phyloP scores from a whole-genome alignment of 2,888 invertebrate genomes.

The Stenolophus ochropezus region DNA sequence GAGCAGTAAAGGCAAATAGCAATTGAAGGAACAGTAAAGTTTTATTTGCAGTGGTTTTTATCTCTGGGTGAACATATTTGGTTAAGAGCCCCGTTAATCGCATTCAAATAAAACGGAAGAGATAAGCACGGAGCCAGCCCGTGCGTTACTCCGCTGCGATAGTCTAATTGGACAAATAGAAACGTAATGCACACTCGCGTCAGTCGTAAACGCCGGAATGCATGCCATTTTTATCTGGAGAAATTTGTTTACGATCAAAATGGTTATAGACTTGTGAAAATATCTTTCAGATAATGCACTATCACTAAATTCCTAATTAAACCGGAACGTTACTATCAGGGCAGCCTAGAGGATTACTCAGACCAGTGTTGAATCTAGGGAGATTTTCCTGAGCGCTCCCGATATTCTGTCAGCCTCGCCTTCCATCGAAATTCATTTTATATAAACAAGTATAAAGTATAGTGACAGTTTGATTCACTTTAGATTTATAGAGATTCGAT shows the following conservation, averaged over 20 bases:
- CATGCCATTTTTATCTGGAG: neutral
- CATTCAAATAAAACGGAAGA: neutral
- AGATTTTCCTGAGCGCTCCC: too few relatives aligned
- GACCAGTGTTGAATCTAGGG: too few relatives aligned
- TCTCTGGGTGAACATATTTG: conserved; percentile 5
- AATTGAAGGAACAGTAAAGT: neutral
- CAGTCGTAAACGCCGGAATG: conserved; percentile 24
- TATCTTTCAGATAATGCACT: neutral
- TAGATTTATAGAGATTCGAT: too few relatives aligned
- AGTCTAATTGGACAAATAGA: conserved; percentile 21
- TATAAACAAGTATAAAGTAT: too few relatives aligned
- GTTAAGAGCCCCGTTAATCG: conserved; percentile 15
- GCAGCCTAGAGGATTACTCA: too few relatives aligned
- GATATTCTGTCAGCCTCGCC: too few relatives aligned
- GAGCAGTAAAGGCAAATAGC: neutral
- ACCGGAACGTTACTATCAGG: too few relatives aligned
- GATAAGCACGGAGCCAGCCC: neutral
- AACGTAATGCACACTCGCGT: neutral
- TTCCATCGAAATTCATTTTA: too few relatives aligned
- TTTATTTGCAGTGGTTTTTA: conserved; percentile 24
- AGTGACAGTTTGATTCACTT: too few relatives aligned
- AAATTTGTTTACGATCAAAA: conserved; percentile 12
- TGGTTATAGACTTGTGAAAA: neutral
- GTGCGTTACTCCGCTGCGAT: conserved; percentile 2
- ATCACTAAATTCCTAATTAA: too few relatives aligned